These are phyloP conservation scores for Phasianus colchicus DNA, from an alignment of 2,113 vertebrate genomes.

Conservation along the genomic window DNA sequence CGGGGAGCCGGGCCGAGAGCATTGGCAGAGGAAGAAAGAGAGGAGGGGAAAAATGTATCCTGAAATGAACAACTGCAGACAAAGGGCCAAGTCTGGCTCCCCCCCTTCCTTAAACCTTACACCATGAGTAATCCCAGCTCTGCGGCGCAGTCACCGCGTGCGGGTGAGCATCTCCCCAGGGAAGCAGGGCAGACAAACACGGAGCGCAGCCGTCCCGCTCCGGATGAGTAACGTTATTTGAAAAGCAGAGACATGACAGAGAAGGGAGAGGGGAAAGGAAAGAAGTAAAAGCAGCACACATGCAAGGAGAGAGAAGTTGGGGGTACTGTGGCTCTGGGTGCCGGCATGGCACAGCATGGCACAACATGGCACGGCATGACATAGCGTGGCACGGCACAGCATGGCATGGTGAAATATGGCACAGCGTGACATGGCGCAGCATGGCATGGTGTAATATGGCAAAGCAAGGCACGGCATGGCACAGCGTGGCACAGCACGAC, in stretches of 20 bases:
- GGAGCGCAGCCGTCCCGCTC: neutral
- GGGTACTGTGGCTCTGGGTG: neutral
- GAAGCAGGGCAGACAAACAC: neutral
- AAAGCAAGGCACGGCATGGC: rapidly evolving
- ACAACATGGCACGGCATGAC: neutral
- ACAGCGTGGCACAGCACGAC: neutral
- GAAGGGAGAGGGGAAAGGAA: neutral
- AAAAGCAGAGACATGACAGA: constrained; percentile 9
- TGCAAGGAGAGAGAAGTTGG: neutral
- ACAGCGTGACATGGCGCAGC: no score
- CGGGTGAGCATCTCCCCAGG: constrained; percentile 46
- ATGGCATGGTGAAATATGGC: no score
- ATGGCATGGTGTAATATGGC: neutral
- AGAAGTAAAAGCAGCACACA: rapidly evolving
- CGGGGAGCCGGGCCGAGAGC: neutral
- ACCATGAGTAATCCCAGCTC: constrained; percentile 39
- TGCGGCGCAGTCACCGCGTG: neutral
- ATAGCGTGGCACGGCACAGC: no score
- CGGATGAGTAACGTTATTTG: neutral
- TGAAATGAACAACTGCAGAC: constrained; percentile 53
- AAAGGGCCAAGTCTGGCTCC: neutral
- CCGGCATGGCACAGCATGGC: neutral
- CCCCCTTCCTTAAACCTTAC: constrained; percentile 18
- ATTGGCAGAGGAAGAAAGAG: neutral
- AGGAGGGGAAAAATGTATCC: neutral